Conservation (phyloP, 2,888 invertebrate genomes). For the Amblyjoppa proteus region DNA sequence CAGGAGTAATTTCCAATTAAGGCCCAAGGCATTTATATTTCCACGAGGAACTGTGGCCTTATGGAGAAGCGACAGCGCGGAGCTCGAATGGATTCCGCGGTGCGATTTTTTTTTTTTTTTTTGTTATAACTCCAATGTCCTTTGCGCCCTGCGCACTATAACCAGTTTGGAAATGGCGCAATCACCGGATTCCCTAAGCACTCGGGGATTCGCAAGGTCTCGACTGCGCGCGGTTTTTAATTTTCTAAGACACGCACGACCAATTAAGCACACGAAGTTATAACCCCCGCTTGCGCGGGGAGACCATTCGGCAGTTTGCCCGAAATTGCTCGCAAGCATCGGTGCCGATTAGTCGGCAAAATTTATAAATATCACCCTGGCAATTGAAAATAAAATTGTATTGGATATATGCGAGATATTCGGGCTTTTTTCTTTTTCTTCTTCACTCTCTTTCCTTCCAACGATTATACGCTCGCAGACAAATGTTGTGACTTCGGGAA, state of each 20-base stretch:
- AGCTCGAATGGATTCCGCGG: constrained; percentile 41
- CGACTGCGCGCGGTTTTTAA: not conserved
- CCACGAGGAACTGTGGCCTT: constrained; percentile 39
- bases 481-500: constrained; percentile 26
- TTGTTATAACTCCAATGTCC: not conserved
- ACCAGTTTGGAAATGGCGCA: constrained; percentile 6
- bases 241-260: constrained; percentile 21
- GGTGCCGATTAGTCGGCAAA: not conserved
- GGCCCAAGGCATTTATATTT: constrained; percentile 64
- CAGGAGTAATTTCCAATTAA: constrained; percentile 66
- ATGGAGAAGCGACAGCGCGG: constrained; percentile 8
- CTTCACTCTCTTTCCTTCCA: not conserved
- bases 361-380: constrained; percentile 6
- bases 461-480: constrained; percentile 11
- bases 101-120: constrained; percentile 4
- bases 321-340: constrained; percentile 10
- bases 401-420: constrained; percentile 18
- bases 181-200: constrained; percentile 17
- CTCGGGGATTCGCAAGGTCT: not conserved
- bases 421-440: not conserved
- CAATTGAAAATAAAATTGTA: not conserved
- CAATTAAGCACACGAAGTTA: constrained; percentile 27
- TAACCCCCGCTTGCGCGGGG: not conserved
- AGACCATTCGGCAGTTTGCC: not conserved
- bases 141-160: not conserved